phyloP scores from a whole-genome alignment of 2,113 vertebrate genomes.

The Odontesthes bonariensis region DNA sequence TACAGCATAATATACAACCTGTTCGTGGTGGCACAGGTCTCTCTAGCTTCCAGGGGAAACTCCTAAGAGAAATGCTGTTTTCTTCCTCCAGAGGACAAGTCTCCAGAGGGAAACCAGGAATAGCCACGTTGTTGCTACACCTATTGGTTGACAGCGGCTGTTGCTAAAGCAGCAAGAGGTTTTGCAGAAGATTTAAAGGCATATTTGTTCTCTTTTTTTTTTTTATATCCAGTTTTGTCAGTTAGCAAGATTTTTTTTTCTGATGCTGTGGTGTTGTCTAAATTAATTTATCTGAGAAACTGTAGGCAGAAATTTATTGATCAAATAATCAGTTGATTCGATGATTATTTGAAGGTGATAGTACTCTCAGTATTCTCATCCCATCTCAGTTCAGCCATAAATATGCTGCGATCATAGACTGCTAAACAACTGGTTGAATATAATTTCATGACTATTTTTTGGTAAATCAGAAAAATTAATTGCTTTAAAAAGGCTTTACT shows the following conservation, averaged over 20 bases:
- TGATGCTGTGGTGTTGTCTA: not conserved
- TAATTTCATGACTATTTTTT: not conserved
- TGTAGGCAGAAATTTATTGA: not conserved
- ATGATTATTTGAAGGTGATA: too few species aligned
- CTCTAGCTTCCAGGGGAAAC: slow-evolving; percentile 22
- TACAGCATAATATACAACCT: slow-evolving; percentile 24
- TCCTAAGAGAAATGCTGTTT: slow-evolving; percentile 28
- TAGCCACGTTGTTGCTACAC: slow-evolving; percentile 24
- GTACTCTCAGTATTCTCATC: not conserved
- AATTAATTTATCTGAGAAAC: slow-evolving; percentile 5
- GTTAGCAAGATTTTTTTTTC: not conserved
- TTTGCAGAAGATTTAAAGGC: too few species aligned
- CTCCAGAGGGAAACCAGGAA: slow-evolving; percentile 21
- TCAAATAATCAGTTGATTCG: not conserved
- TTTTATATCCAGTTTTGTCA: not conserved
- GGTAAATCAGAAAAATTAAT: not conserved
- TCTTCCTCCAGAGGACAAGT: slow-evolving; percentile 11
- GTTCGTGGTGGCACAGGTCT: slow-evolving; percentile 2
- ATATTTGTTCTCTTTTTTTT: not conserved
- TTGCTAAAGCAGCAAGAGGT: not conserved
- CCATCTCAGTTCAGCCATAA: not conserved
- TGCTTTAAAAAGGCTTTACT: not conserved
- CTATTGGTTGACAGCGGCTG: slow-evolving; percentile 11
- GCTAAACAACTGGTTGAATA: not conserved
- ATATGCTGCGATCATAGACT: not conserved